A percentile compares a stretch with the other conserved stretches of the same genome.
Conservation (phyloP, 2,797 vertebrate genomes). For the Anableps anableps region DNA sequence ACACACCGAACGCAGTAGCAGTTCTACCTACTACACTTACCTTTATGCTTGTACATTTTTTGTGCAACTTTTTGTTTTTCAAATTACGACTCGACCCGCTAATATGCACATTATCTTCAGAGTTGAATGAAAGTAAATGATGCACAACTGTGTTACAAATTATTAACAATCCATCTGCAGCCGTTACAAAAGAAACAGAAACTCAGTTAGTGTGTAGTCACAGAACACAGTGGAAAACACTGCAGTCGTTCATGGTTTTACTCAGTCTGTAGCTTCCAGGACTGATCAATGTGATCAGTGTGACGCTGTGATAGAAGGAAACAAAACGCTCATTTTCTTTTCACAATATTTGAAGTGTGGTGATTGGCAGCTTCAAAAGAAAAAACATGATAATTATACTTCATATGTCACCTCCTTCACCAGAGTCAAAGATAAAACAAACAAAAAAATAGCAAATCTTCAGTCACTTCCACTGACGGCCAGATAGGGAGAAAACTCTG, state of each 20-base stretch:
- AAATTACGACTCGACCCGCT: constrained; percentile 86
- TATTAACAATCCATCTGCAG: constrained; percentile 92
- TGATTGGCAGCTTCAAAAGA: constrained; percentile 87
- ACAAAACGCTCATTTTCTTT: constrained; percentile 71
- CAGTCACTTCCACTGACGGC: constrained; percentile 81
- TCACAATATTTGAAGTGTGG: constrained; percentile 82
- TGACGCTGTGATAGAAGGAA: constrained; percentile 85
- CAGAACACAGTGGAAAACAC: constrained; percentile 96
- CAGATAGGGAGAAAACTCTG: constrained; percentile 82
- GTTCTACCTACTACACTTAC: constrained; percentile 97
- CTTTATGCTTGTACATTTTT: constrained; percentile 93
- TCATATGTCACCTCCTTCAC: constrained; percentile 62
- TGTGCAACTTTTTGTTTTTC: constrained; percentile 92
- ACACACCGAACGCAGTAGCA: constrained; percentile 96
- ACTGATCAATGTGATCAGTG: constrained; percentile 99
- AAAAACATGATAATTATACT: constrained; percentile 23
- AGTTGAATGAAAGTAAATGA: constrained; percentile 91
- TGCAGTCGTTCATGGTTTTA: constrained; percentile 83
- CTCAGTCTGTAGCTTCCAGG: constrained; percentile 85
- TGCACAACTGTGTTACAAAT: constrained; percentile 94
- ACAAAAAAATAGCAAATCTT: constrained; percentile 71
- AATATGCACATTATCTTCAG: constrained; percentile 92
- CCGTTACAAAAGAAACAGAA: constrained; percentile 76
- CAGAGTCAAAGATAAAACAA: constrained; percentile 64
- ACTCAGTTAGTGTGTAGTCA: constrained; percentile 78